Evolutionary conservation across 2,888 invertebrate genomes (phyloP).

Genomic region (Erebia ligea): DNA sequence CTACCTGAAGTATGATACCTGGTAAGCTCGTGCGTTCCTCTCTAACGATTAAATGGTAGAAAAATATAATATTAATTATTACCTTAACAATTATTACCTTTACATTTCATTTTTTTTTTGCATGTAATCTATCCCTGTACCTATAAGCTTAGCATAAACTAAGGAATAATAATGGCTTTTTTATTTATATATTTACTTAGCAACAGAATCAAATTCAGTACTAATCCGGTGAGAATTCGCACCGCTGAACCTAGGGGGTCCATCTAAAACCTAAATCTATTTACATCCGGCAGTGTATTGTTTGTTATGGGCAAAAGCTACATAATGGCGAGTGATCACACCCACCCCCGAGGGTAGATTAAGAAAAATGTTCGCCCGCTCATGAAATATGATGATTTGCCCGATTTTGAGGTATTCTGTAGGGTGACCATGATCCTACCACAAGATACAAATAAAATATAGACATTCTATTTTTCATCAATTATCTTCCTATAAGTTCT

Average conservation of each 20-base stretch:
- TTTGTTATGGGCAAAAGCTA: conserved; percentile 18
- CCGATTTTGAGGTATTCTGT: conserved; percentile 53
- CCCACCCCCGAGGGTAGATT: conserved; percentile 56
- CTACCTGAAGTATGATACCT: too few relatives aligned
- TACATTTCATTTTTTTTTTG: too few relatives aligned
- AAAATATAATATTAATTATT: too few relatives aligned
- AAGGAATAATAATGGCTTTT: too few relatives aligned
- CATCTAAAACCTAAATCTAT: conserved; percentile 1
- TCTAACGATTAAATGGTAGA: too few relatives aligned
- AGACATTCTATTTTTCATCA: too few relatives aligned
- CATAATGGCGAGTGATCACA: conserved; percentile 38
- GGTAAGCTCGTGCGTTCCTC: too few relatives aligned
- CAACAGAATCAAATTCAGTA: not conserved
- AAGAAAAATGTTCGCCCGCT: conserved; percentile 69
- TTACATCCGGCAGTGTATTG: conserved; percentile 13
- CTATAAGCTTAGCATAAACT: too few relatives aligned
- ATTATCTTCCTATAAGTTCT: too few relatives aligned
- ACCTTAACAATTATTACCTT: too few relatives aligned
- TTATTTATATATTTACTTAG: too few relatives aligned
- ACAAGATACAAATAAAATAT: not conserved
- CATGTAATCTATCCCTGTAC: too few relatives aligned
- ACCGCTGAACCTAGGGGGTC: not conserved
- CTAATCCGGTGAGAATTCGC: not conserved
- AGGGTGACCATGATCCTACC: conserved; percentile 47
- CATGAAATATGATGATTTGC: conserved; percentile 61